These are phyloP conservation scores for Mellivora capensis DNA, from an alignment of 2,113 vertebrate species.

Conservation along the genomic window DNA sequence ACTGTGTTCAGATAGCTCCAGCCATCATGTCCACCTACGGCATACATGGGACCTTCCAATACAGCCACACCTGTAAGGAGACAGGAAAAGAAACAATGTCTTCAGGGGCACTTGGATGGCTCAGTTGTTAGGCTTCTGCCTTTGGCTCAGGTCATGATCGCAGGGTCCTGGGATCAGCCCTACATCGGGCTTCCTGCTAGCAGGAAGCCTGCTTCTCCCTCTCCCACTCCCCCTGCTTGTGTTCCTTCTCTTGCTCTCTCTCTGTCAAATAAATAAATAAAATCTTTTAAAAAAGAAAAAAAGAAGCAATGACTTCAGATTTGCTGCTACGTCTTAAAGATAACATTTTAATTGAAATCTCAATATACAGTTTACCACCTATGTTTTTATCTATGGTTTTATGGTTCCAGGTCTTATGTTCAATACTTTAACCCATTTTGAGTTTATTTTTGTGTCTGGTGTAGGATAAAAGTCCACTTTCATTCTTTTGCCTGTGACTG, in stretches of 20 bases:
- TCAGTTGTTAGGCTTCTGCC: too few species aligned
- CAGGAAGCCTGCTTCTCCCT: too few species aligned
- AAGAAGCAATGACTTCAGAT: neutral
- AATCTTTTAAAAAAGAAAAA: neutral
- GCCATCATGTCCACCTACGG: constrained; percentile 97
- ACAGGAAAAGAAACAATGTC: neutral
- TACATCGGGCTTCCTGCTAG: too few species aligned
- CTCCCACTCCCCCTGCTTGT: too few species aligned
- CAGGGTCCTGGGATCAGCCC: too few species aligned
- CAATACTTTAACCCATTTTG: neutral
- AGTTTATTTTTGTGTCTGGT: neutral
- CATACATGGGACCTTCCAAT: constrained; percentile 97
- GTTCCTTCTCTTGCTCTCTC: too few species aligned
- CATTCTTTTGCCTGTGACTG: neutral
- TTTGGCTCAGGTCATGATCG: too few species aligned
- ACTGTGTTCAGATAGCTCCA: constrained; percentile 99
- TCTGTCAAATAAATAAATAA: too few species aligned
- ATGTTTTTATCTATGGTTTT: neutral
- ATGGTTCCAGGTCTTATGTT: neutral
- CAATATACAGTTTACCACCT: neutral
- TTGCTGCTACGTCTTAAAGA: neutral
- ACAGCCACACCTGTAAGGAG: constrained; percentile 91
- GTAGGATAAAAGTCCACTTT: neutral
- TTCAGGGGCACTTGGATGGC: neutral
- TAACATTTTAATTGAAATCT: neutral